phyloP scores from a whole-genome alignment of 2,797 vertebrate species.

The Dendrocincla fuliginosa region DNA sequence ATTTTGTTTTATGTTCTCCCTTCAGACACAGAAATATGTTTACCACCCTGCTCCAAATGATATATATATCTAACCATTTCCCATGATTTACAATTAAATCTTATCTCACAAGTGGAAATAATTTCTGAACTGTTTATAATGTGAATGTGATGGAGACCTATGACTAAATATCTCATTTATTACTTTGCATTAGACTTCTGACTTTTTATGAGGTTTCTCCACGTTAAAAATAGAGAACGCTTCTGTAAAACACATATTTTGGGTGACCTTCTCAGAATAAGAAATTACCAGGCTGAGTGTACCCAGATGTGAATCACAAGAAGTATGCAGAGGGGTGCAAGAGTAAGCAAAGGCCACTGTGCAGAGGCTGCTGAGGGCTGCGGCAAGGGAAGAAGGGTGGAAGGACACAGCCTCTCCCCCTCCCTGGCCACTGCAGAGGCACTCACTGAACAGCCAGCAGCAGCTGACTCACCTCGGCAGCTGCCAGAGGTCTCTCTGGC shows the following conservation, averaged over 20 bases:
- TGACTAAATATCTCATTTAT: constrained; percentile 64
- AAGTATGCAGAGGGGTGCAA: background rate
- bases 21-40: constrained; percentile 50
- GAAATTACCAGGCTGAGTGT: background rate
- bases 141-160: constrained; percentile 8
- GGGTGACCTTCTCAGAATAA: constrained; percentile 49
- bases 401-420: background rate
- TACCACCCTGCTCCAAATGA: constrained; percentile 14
- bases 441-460: background rate
- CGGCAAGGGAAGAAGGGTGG: background rate
- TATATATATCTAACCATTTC: constrained; percentile 45
- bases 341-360: background rate
- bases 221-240: constrained; percentile 18
- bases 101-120: constrained; percentile 18
- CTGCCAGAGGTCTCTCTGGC: background rate
- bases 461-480: background rate
- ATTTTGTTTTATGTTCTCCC: constrained; percentile 35
- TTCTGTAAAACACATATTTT: constrained; percentile 9
- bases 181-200: constrained; percentile 47
- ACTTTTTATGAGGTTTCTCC: constrained; percentile 32
- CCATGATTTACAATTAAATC: constrained; percentile 43
- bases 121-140: constrained; percentile 24
- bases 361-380: background rate
- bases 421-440: background rate
- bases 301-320: constrained; percentile 47